These are phyloP conservation scores for Thymelicus sylvestris DNA, from an alignment of 2,888 invertebrate genomes.

Conservation along the genomic window DNA sequence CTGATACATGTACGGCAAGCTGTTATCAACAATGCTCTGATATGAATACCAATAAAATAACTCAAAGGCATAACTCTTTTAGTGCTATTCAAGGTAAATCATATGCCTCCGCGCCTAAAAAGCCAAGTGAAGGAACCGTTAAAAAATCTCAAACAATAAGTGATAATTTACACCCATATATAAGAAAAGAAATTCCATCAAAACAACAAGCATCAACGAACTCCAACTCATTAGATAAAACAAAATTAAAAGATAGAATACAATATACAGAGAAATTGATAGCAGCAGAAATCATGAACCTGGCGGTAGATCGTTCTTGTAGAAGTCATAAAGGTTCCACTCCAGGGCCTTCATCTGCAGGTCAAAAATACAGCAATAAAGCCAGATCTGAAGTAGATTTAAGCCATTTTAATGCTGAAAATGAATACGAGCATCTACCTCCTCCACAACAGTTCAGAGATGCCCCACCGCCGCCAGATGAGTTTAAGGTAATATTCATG, in stretches of 20 bases:
- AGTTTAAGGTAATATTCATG: constrained; percentile 79
- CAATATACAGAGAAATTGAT: constrained; percentile 79
- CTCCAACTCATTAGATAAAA: constrained; percentile 61
- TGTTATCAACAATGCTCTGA: constrained; percentile 74
- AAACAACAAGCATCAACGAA: constrained; percentile 60
- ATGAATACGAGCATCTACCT: constrained; percentile 89
- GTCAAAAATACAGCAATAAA: constrained; percentile 75
- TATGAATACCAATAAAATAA: constrained; percentile 59
- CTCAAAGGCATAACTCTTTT: constrained; percentile 78
- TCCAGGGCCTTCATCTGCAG: constrained; percentile 54
- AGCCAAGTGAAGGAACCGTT: constrained; percentile 65
- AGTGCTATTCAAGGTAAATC: constrained; percentile 77
- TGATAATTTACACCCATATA: constrained; percentile 80
- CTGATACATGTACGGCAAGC: constrained; percentile 74
- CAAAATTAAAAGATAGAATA: constrained; percentile 74
- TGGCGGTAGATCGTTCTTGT: constrained; percentile 72
- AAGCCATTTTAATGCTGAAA: constrained; percentile 81
- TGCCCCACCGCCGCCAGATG: constrained; percentile 90
- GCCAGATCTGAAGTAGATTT: constrained; percentile 86
- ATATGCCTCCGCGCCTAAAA: constrained; percentile 61
- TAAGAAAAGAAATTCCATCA: constrained; percentile 76
- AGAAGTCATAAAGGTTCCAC: constrained; percentile 66
- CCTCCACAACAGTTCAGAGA: constrained; percentile 95
- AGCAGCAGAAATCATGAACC: constrained; percentile 77
- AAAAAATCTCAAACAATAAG: constrained; percentile 78